Evolutionary conservation across 2,113 vertebrate species (phyloP).

Genomic region (Sapayoa aenigma): DNA sequence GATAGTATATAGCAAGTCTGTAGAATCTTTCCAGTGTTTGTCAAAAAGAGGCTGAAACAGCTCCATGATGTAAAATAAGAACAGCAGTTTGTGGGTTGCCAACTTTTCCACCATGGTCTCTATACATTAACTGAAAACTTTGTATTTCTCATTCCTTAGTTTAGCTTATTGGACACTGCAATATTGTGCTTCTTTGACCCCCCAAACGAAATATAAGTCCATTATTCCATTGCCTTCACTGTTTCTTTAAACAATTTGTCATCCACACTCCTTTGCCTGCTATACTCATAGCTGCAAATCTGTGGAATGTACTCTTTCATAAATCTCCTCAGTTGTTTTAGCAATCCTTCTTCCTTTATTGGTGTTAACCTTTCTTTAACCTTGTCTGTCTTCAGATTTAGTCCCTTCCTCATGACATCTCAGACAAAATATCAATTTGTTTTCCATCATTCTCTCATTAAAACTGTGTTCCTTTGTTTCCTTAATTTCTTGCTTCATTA

Average conservation of each 20-base stretch:
- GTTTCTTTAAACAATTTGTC: constrained; percentile 47
- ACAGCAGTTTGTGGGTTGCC: not conserved
- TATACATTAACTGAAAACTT: not conserved
- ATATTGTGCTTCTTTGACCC: constrained; percentile 25
- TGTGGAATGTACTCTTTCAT: constrained; percentile 30
- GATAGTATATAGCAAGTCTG: not conserved
- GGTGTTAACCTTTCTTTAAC: constrained; percentile 58
- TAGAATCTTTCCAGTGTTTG: not conserved
- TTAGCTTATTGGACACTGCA: not conserved
- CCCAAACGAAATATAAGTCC: constrained; percentile 14
- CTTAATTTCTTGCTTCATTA: not conserved
- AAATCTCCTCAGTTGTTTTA: constrained; percentile 43
- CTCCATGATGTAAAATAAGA: not conserved
- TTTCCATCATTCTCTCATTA: constrained; percentile 26
- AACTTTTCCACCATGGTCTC: not conserved
- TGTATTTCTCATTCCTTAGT: not conserved
- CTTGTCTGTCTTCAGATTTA: constrained; percentile 45
- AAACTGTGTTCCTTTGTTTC: not conserved
- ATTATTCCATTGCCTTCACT: not conserved
- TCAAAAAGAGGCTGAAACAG: not conserved
- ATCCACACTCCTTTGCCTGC: constrained; percentile 6
- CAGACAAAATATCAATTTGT: constrained; percentile 20
- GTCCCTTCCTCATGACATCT: not conserved
- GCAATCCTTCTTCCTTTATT: constrained; percentile 57
- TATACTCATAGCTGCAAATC: constrained; percentile 4